Percentiles rank a stretch among this genome's conserved stretches.
phyloP scores from a whole-genome alignment of 2,113 vertebrate genomes.

The Tamias sibiricus region DNA sequence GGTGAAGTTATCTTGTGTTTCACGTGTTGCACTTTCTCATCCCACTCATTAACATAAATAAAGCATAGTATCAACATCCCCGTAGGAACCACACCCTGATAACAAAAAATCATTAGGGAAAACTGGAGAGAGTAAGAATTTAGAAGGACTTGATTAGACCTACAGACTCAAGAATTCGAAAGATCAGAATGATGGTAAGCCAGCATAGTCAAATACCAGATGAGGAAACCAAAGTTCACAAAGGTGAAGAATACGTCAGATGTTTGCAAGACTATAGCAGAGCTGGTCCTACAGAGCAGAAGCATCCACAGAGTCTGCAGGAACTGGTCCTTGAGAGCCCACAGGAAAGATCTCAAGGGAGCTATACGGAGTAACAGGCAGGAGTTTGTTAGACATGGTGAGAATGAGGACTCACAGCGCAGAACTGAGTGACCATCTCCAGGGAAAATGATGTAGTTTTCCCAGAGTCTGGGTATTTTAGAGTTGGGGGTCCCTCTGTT shows the following conservation, averaged over 20 bases:
- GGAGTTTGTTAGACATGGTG: no score
- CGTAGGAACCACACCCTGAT: neutral
- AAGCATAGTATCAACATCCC: neutral
- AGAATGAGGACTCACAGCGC: no score
- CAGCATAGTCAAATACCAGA: slow-evolving; percentile 26
- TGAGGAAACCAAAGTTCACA: slow-evolving; percentile 53
- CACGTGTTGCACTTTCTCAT: neutral
- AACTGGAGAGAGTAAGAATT: neutral
- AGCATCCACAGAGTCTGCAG: no score
- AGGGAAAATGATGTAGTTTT: no score
- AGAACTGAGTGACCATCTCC: no score
- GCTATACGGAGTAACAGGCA: no score
- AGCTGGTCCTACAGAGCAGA: no score
- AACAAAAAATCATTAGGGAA: neutral
- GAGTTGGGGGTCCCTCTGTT: no score
- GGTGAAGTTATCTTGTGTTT: neutral
- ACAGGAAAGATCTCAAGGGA: no score
- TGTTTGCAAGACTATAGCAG: neutral
- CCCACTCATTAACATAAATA: neutral
- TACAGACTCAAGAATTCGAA: neutral
- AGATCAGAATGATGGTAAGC: slow-evolving; percentile 15
- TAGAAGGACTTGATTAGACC: slow-evolving; percentile 57
- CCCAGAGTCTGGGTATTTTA: no score
- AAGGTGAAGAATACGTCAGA: neutral
- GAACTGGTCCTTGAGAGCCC: no score